Conservation (phyloP, 2,888 invertebrate species). For the Pyrocoelia pectoralis region DNA sequence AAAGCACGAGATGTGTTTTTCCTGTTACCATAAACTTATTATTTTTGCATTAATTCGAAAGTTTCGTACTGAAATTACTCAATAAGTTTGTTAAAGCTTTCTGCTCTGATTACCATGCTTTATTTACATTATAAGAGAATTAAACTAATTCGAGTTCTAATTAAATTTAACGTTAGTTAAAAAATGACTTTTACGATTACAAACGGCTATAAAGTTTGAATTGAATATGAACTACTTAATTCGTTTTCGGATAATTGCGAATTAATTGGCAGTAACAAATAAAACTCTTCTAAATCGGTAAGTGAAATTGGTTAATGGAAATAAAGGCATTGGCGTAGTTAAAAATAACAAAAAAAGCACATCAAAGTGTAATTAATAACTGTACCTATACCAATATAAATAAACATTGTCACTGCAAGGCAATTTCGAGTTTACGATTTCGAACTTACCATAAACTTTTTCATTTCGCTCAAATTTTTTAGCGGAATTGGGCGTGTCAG, state of each 20-base stretch:
- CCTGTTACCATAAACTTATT: neutral
- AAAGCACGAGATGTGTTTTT: conserved; percentile 22
- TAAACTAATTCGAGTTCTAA: neutral
- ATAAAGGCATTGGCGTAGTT: neutral
- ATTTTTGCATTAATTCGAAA: neutral
- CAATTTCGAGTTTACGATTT: neutral
- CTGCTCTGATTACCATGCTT: too few species aligned
- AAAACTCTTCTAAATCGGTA: neutral
- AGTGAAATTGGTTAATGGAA: neutral
- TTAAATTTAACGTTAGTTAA: neutral
- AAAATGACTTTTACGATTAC: neutral
- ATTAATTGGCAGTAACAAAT: conserved; percentile 1
- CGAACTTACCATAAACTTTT: neutral
- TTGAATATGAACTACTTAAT: neutral
- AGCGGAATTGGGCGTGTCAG: conserved; percentile 12
- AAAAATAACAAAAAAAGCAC: neutral
- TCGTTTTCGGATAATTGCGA: neutral
- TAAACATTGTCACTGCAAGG: neutral
- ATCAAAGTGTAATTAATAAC: too few species aligned
- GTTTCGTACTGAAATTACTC: neutral
- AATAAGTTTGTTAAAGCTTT: neutral
- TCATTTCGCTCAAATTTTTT: neutral
- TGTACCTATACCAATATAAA: neutral
- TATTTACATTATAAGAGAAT: too few species aligned
- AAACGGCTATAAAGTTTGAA: neutral